Conservation (phyloP, 1,140 invertebrate species). For the Caligus rogercresseyi region DNA sequence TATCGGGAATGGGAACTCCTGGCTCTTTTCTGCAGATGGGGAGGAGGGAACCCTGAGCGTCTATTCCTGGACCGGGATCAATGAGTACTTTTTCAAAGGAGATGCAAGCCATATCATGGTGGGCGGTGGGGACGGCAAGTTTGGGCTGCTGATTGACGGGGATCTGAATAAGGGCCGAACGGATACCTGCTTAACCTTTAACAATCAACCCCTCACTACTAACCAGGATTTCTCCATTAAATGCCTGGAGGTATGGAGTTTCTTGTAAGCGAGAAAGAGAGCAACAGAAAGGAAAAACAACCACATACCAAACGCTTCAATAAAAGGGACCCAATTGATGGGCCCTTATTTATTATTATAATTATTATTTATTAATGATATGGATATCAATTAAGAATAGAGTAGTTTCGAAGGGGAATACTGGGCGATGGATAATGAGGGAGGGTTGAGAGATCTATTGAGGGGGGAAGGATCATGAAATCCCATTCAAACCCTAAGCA, state of each 20-base stretch:
- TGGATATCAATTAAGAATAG: too few species aligned
- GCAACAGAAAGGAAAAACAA: neutral
- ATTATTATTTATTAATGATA: neutral
- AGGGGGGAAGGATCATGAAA: too few species aligned
- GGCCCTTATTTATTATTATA: neutral
- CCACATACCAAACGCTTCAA: neutral
- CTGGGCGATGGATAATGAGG: too few species aligned
- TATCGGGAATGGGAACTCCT: slow-evolving; percentile 9
- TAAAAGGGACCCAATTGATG: neutral
- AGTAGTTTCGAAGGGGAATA: too few species aligned
- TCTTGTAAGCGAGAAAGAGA: neutral
- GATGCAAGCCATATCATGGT: neutral
- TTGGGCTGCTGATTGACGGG: slow-evolving; percentile 10
- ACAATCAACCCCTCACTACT: neutral
- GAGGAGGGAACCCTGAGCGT: neutral
- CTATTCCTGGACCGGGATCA: slow-evolving; percentile 1
- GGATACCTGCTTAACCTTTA: slow-evolving; percentile 1
- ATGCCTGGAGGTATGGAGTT: slow-evolving; percentile 4
- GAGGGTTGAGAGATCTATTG: neutral
- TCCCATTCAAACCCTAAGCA: too few species aligned
- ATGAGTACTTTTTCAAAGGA: slow-evolving; percentile 14
- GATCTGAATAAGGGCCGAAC: neutral
- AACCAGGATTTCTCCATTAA: slow-evolving; percentile 4
- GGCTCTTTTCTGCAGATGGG: neutral
- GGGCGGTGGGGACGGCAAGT: slow-evolving; percentile 5